A percentile compares a stretch with the other conserved stretches of the same genome.
phyloP scores from a whole-genome alignment of 2,113 vertebrate genomes.

The Ceyx melanurus region DNA sequence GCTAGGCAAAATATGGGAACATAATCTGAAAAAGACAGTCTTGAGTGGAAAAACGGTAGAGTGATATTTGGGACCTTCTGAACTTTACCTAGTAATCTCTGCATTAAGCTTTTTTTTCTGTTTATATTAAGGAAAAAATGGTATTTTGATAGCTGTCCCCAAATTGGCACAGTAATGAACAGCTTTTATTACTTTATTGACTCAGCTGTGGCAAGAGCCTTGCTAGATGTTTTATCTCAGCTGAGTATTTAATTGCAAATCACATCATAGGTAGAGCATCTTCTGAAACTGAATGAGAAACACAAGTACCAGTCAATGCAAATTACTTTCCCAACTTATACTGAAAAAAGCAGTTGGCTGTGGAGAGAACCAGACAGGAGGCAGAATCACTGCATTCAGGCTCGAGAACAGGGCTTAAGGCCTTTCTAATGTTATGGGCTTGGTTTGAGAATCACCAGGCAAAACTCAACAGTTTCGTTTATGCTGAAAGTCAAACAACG shows the following conservation, averaged over 20 bases:
- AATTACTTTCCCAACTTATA: neutral
- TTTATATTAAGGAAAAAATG: neutral
- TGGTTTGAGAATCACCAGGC: neutral
- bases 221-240: neutral
- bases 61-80: neutral
- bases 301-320: neutral
- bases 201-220: neutral
- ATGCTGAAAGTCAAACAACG: constrained; percentile 51
- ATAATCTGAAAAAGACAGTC: neutral
- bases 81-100: neutral
- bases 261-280: neutral
- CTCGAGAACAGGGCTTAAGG: neutral
- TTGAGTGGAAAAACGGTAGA: neutral
- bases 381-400: neutral
- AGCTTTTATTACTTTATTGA: neutral
- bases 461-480: constrained; percentile 20
- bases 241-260: neutral
- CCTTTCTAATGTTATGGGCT: neutral
- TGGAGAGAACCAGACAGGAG: neutral
- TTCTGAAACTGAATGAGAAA: constrained; percentile 1
- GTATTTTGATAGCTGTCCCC: neutral
- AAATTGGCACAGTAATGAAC: neutral
- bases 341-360: neutral
- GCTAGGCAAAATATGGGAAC: neutral
- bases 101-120: neutral